Base-by-base conservation (phyloP, 2,888 invertebrate species). In the Torymus tubicola region DNA sequence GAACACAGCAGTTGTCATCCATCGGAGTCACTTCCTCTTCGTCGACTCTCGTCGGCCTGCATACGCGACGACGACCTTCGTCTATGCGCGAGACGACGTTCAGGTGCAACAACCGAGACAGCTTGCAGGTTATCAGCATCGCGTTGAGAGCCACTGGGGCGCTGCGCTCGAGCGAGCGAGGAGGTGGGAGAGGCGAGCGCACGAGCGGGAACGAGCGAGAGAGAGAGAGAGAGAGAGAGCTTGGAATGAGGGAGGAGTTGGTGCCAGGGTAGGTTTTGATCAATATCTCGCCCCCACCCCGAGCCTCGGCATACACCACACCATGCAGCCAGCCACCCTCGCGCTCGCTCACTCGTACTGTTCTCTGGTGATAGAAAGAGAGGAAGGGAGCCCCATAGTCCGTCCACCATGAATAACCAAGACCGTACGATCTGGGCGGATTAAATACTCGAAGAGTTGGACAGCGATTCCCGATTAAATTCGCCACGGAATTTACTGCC, bases 261-360 rank as follows among this genome's bases (percentile, higher is more conserved):
- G 88, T 89, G 89, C 89, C 89, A 89, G 90, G 90, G 90, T 90
- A 90, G 90, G 89, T 90, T 90, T 90, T 90, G 90, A 90, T 90
- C 90, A 90, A 90, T 89, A 90, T 90, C 90, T 90, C 89, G 88
- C 88, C 89, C 89, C 90, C 89, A 88, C 87, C 86, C 87, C 86
- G 87, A 87, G 8, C 16, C 18, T 61, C 74, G 61, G 75, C 67
- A 61, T 63, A 63, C 63, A 67, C 24, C 70, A 80, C 82, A 81
- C 82, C 83, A 78, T 83, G 73, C 78, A 68, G 77, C 80, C 79
- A 55, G 68, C 71, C 78, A 68, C 73, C 71, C 68, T 55, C 79
- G 73, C 78, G 55, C 58, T 11, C 58, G n/a, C 58, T 24, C 60
- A 13, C 64, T 50, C 60, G 70, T n/a, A 52, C 52, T 67, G 57